Percentiles rank a stretch among this genome's conserved stretches.
Evolutionary conservation across 2,888 invertebrate genomes (phyloP).

Genomic region (Andrena praecox): DNA sequence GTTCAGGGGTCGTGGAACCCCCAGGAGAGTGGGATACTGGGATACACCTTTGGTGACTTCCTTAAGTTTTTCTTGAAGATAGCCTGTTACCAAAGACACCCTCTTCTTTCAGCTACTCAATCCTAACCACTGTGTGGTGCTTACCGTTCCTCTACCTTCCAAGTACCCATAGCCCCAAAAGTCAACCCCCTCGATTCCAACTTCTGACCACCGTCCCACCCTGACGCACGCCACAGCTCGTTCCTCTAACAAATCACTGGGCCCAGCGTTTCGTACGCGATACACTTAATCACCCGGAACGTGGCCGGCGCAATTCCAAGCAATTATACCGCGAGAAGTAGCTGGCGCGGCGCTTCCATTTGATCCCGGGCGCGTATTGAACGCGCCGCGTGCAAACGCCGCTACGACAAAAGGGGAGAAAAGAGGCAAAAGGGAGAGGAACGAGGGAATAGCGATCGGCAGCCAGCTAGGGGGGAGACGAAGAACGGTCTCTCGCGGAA

Average conservation of each 20-base stretch:
- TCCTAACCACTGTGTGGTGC: too few relatives aligned
- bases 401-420: constrained; percentile 52
- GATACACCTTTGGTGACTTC: too few relatives aligned
- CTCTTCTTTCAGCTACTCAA: too few relatives aligned
- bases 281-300: constrained; percentile 45
- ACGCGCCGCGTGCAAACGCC: constrained; percentile 32
- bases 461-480: constrained; percentile 52
- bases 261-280: constrained; percentile 34
- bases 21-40: too few relatives aligned
- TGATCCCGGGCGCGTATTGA: constrained; percentile 55
- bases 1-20: not conserved
- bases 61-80: too few relatives aligned
- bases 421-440: constrained; percentile 51
- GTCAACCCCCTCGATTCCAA: not conserved
- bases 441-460: constrained; percentile 56
- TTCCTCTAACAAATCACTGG: constrained; percentile 17
- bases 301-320: constrained; percentile 46
- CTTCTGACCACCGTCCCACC: not conserved
- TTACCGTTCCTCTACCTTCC: too few relatives aligned
- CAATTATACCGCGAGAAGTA: constrained; percentile 53
- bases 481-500: constrained; percentile 68
- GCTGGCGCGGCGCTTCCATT: constrained; percentile 52
- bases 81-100: too few relatives aligned
- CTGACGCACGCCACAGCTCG: not conserved
- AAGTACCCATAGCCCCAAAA: too few relatives aligned